These are phyloP conservation scores for Megaleporinus macrocephalus DNA, from an alignment of 2,113 vertebrate species.

Conservation along the genomic window DNA sequence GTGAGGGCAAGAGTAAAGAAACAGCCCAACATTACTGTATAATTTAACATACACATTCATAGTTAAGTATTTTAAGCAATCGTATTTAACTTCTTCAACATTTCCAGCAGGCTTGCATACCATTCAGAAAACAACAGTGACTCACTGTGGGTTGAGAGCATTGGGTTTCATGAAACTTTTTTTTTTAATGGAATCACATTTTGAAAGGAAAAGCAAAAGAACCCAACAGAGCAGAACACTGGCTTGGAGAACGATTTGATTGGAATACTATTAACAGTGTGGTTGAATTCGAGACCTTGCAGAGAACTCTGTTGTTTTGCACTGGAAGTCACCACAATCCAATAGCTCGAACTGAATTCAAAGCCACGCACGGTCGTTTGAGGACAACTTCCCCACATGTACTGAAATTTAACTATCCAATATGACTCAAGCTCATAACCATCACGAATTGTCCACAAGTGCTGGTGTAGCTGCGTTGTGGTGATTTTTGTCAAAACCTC, in stretches of 20 bases:
- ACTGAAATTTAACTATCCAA: conserved; percentile 61
- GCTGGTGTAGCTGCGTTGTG: conserved; percentile 33
- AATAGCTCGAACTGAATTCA: conserved; percentile 28
- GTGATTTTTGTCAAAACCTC: conserved; percentile 47
- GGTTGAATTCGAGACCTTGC: conserved; percentile 64
- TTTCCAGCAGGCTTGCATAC: background rate
- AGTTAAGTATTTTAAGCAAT: background rate
- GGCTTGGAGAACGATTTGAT: conserved; percentile 60
- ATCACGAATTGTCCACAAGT: conserved; percentile 26
- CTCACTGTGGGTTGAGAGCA: conserved; percentile 27
- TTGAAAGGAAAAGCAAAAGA: conserved; percentile 61
- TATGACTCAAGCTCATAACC: conserved; percentile 57
- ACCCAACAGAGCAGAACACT: conserved; percentile 53
- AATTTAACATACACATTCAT: conserved; percentile 9
- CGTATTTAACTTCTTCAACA: background rate
- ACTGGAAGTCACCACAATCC: conserved; percentile 60
- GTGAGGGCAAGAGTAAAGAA: background rate
- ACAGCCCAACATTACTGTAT: background rate
- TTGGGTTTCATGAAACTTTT: conserved; percentile 24
- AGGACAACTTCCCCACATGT: conserved; percentile 66
- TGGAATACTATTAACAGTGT: conserved; percentile 65
- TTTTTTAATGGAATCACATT: conserved; percentile 56
- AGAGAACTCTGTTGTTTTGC: conserved; percentile 71
- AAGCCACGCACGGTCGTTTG: conserved; percentile 60
- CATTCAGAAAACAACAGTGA: conserved; percentile 31